Evolutionary conservation across 2,797 vertebrate genomes (phyloP).

Genomic region (Melanogrammus aeglefinus): DNA sequence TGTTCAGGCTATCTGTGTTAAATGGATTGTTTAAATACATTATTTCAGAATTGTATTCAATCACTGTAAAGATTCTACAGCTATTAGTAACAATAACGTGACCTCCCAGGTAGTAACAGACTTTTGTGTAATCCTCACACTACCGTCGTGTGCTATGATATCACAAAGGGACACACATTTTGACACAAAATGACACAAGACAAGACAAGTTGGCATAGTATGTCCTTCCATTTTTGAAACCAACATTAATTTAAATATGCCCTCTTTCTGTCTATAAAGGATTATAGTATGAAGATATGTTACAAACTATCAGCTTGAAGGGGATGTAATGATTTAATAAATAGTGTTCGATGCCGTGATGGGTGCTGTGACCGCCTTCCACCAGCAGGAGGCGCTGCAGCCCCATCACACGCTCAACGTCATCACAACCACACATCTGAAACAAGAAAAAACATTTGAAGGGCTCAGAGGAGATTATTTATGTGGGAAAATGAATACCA

Average conservation of each 20-base stretch:
- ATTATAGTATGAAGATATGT: background rate
- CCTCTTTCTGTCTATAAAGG: background rate
- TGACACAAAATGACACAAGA: background rate
- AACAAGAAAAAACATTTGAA: constrained; percentile 48
- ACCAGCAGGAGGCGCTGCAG: constrained; percentile 71
- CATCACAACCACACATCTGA: constrained; percentile 36
- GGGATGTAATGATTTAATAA: background rate
- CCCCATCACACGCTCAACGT: constrained; percentile 42
- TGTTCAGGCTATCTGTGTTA: background rate
- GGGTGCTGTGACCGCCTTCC: constrained; percentile 55
- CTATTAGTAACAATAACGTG: background rate
- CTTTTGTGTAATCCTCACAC: background rate
- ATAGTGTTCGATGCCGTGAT: background rate
- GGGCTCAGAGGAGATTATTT: constrained; percentile 58
- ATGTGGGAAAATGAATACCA: constrained; percentile 64
- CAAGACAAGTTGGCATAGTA: background rate
- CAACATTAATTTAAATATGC: background rate
- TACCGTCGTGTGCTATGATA: no score
- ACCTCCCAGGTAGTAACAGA: background rate
- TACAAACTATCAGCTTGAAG: background rate
- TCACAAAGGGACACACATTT: background rate
- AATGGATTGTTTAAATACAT: background rate
- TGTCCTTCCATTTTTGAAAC: background rate
- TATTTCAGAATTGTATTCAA: background rate
- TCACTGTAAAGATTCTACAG: background rate